Conservation (phyloP, 2,888 invertebrate genomes). For the Ochlodes sylvanus region DNA sequence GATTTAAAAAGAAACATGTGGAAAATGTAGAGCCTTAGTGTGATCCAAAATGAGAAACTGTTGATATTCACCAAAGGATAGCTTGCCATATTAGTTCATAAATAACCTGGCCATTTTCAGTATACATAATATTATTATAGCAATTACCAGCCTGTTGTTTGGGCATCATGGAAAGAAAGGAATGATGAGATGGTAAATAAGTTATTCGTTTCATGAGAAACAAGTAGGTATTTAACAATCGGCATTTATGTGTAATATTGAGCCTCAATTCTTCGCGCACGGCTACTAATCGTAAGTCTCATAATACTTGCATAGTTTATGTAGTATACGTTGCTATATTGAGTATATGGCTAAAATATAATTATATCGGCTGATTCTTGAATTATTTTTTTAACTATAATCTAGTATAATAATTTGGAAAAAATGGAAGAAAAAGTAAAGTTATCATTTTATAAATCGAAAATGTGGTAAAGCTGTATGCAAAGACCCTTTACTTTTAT, state of each 20-base stretch:
- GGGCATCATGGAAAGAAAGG: background rate
- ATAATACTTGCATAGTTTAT: no score
- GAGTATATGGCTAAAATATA: no score
- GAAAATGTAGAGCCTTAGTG: slow-evolving; percentile 45
- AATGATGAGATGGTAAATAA: background rate
- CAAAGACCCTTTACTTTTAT: background rate
- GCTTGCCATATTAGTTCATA: slow-evolving; percentile 82
- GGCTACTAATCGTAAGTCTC: background rate
- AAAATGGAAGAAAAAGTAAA: background rate
- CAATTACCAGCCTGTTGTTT: background rate
- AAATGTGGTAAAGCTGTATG: background rate
- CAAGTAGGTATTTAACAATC: slow-evolving; percentile 2
- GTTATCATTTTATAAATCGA: background rate
- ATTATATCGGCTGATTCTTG: background rate
- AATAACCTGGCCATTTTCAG: slow-evolving; percentile 61
- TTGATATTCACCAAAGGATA: slow-evolving; percentile 79
- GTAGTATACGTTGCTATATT: no score
- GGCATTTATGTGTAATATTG: slow-evolving; percentile 1
- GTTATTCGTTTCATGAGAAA: background rate
- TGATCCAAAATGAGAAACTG: slow-evolving; percentile 58
- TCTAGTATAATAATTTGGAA: background rate
- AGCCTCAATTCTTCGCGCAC: background rate
- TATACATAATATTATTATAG: slow-evolving; percentile 32
- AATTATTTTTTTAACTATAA: background rate
- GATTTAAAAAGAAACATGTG: slow-evolving; percentile 9